Evolutionary conservation across 2,888 invertebrate species (phyloP), one percentile per base, ranked within the genome.

Genomic region (Hydropsyche betteni): DNA sequence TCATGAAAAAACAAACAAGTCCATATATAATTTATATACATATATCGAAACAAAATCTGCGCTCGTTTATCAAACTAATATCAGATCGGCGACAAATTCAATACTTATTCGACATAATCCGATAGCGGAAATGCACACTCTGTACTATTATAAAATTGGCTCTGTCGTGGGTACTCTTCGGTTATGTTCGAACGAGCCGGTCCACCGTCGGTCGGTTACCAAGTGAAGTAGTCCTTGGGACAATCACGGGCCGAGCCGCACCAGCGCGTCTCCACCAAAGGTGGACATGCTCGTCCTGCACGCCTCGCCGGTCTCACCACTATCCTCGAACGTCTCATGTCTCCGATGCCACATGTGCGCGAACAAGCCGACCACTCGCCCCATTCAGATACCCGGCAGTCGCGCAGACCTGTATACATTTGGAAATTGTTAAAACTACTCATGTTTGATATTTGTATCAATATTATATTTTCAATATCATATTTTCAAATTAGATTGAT

Each of bases 311-410:
- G 92, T 81, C 92, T 91, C 80, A 93, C 85, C 75, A 97, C 91
- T 81, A 92, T 90, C 78, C 96, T 89, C 80, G 91, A 91, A 81
- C 97, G 91, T 84, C 92, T 89, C 85, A 94, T 94, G 82, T 95
- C 94, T 34, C 97, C 97, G 78, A 96, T 95, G 79, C 96, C 96
- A 83, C 97, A 96, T 73, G 93, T 92, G 82, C 93, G 93, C 85
- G 93, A 94, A 87, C 97, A 97, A 7, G 91, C 87, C 82, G 93
- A 92, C 96, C 95, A 96, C 75, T 91, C 91, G 36, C 93, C 92
- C 96, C 95, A 96, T 80, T 92, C 92, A 79, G 93, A 90, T 72
- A 96, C 93, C 81, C 93, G 91, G 86, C 96, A 96, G 85, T 95
- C 94, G 81, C 93, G 34, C 34, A 64, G 34, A 64, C 64, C 64